Base-by-base conservation (phyloP, 2,113 vertebrate species). In the Enhydra lutris region DNA sequence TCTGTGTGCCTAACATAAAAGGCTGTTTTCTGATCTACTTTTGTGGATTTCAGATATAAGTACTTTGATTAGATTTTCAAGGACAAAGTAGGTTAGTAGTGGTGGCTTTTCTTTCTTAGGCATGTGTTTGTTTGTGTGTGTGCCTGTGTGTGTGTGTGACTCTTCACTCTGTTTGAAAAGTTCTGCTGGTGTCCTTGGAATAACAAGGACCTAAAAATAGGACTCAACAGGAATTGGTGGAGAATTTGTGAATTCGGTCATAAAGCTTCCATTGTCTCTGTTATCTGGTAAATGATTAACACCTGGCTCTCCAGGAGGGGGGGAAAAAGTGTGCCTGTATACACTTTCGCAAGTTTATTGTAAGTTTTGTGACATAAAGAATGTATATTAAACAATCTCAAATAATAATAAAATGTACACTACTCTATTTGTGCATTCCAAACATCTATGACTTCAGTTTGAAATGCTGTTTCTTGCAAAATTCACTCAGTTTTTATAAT, bases 261-360 rank as follows among this genome's bases (percentile, higher is more conserved):
- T 34, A 98, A 88, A 45, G 31, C 36, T 93, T 96, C 47, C 57
- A 81, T n/a, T 97, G 71, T 97, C n/a, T 88, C 31, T 39, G n/a
- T 81, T 96, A 93, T 71, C 71, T 85, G 94, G 81, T 85, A 94
- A 95, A 97, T 65, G 67, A 94, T 88, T 88, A 94, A 93, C 34
- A 88, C 9, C 8, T 31, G 61, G n/a, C 20, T 90, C 63, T 89
- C 69, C 17, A 11, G 26, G 55, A 83, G n/a, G 12, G 83, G 94
- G 91, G 59, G 45, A 78, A 31, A 59, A 65, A 47, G 24, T 78
- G 26, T 84, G 39, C 10, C 81, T 24, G 55, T 57, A 47, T 36
- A 63, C 6, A 91, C 61, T 67, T 61, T 84, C 1, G 55, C 21
- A 95, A 89, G 12, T 78, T 84, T 59, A 86, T 31, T 80, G 8